Percentiles rank a stretch among this genome's conserved stretches.
Conservation (phyloP, 2,888 invertebrate genomes). For the Hirtodrosophila cameraria region DNA sequence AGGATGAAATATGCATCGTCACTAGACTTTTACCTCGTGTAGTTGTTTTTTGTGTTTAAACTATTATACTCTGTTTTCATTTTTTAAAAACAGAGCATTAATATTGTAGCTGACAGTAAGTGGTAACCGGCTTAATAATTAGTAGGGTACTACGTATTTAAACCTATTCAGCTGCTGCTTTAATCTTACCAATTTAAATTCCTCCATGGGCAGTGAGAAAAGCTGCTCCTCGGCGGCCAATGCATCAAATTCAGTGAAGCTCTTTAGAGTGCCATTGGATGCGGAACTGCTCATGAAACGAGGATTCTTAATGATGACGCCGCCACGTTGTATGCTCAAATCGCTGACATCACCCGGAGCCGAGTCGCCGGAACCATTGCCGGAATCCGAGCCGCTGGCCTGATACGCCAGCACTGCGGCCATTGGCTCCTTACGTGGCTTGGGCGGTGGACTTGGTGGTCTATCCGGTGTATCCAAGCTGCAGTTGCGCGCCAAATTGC, state of each 20-base stretch:
- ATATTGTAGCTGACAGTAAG: too few relatives aligned
- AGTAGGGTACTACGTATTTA: too few relatives aligned
- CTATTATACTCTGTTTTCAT: too few relatives aligned
- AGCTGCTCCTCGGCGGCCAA: slow-evolving; percentile 87
- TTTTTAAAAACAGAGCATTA: too few relatives aligned
- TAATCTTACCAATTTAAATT: slow-evolving; percentile 74
- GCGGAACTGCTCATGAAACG: slow-evolving; percentile 87
- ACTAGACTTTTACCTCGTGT: too few relatives aligned
- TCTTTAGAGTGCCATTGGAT: slow-evolving; percentile 88
- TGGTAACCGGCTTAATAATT: too few relatives aligned
- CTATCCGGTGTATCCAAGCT: slow-evolving; percentile 86
- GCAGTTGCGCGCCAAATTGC: slow-evolving; percentile 73
- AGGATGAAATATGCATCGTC: too few relatives aligned
- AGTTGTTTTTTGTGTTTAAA: too few relatives aligned
- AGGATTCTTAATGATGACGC: slow-evolving; percentile 89
- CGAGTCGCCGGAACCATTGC: slow-evolving; percentile 94
- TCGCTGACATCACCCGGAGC: slow-evolving; percentile 85
- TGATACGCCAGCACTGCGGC: slow-evolving; percentile 88
- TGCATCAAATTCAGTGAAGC: slow-evolving; percentile 87
- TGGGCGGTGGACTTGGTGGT: slow-evolving; percentile 85
- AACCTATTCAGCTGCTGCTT: too few relatives aligned
- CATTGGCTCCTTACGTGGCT: slow-evolving; percentile 86
- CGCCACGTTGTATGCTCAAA: slow-evolving; percentile 81
- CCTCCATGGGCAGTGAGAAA: slow-evolving; percentile 85
- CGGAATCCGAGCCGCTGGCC: slow-evolving; percentile 94